Percentiles rank a stretch among this genome's conserved stretches.
Evolutionary conservation across 2,888 invertebrate species (phyloP).

Genomic region (Pachycephus smyrnensis): DNA sequence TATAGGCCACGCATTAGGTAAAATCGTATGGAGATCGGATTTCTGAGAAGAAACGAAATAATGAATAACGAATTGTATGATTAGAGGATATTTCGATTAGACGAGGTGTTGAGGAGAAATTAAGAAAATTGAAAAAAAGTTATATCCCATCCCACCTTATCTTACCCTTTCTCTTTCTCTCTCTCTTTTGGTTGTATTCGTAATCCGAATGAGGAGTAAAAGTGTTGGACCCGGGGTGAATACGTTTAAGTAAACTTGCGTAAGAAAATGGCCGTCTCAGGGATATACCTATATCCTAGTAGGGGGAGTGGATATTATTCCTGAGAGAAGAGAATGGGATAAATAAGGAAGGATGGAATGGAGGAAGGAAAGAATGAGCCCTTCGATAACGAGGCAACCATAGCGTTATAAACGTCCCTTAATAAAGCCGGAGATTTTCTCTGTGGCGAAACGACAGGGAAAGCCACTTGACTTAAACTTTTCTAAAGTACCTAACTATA

Average conservation of each 20-base stretch:
- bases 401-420: slow-evolving; percentile 20
- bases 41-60: neutral
- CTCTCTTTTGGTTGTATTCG: neutral
- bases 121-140: neutral
- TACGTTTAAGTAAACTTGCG: neutral
- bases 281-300: neutral
- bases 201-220: neutral
- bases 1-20: neutral
- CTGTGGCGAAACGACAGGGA: slow-evolving; percentile 33
- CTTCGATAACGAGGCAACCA: neutral
- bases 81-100: neutral
- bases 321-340: neutral
- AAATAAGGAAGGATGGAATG: neutral
- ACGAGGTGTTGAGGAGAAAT: neutral
- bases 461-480: slow-evolving; percentile 38
- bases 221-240: neutral
- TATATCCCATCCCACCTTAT: neutral
- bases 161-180: neutral
- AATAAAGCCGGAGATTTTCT: slow-evolving; percentile 30
- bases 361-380: neutral
- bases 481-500: slow-evolving; percentile 34
- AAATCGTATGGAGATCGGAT: neutral
- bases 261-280: neutral
- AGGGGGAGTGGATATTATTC: neutral
- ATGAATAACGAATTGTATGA: neutral